Conservation (phyloP, 2,888 invertebrate species). For the Orchesellides sinensis region DNA sequence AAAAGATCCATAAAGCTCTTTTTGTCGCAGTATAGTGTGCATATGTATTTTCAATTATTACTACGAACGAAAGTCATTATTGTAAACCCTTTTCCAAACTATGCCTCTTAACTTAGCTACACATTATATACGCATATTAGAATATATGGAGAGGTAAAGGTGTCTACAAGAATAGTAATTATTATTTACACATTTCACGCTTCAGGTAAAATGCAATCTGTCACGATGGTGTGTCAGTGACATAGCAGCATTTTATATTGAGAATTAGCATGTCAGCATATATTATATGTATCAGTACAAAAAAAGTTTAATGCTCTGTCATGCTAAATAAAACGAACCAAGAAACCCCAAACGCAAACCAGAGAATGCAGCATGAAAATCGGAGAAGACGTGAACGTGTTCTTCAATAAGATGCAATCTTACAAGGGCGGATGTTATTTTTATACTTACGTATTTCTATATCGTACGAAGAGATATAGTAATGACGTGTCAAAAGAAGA, state of each 20-base stretch:
- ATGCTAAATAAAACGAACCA: neutral
- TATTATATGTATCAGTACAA: neutral
- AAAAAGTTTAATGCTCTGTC: neutral
- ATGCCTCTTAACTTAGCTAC: neutral
- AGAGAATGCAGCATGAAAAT: neutral
- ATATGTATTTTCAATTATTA: neutral
- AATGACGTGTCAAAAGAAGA: slow-evolving; percentile 22
- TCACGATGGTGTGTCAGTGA: slow-evolving; percentile 22
- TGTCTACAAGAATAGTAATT: slow-evolving; percentile 21
- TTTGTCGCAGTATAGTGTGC: neutral
- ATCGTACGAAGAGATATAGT: neutral
- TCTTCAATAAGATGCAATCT: neutral
- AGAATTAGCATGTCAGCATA: neutral
- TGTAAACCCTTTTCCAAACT: neutral
- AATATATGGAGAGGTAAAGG: no score
- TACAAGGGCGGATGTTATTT: no score
- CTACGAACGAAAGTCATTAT: no score
- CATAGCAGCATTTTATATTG: neutral
- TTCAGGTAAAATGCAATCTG: slow-evolving; percentile 47
- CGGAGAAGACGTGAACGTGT: no score
- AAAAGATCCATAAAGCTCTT: slow-evolving; percentile 8
- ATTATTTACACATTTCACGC: slow-evolving; percentile 47
- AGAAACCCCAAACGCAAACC: neutral
- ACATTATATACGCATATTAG: no score
- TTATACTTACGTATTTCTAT: neutral